Evolutionary conservation across 2,113 vertebrate species (phyloP), one percentile per base, ranked within the genome.

Genomic region (Mesoclemmys tuberculata): DNA sequence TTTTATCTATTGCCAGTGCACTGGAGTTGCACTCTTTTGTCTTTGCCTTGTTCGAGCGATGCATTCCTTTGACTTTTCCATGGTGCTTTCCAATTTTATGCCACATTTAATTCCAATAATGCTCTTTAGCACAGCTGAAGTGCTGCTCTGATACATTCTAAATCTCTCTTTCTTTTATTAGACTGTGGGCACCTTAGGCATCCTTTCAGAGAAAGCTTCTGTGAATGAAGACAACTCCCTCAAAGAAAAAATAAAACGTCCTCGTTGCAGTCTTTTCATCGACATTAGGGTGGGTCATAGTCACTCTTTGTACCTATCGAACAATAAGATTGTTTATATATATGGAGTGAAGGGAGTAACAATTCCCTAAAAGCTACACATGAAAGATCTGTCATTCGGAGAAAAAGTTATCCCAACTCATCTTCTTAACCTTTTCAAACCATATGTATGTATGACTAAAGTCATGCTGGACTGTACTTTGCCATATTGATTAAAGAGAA

Each of bases 151-250:
- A 87, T 61, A 51, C 58, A 8, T n/a, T 90, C 52, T 38, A 29
- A 58, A 64, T 64, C 14, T 64, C 58, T 35, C 58, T 11, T 61
- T 61, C 7, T 64, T 35, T 64, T 64, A 64, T 64, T 64, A 27
- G 29, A 29, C 29, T 49, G 68, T 0, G 0, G 29, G 12, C n/a
- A 31, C 10, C 74, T 80, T 74, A 0, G 0, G 38, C 35, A 48
- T 68, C 44, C 35, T 21, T 44, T 71, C 1, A 7, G 2, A 38
- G 82, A 38, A 93, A 79, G 1, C 41, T 5, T 9, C 80, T 80
- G 6, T 80, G 52, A 44, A 61, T 87, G 52, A 22, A 88, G 86
- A 75, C 83, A 79, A 21, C 27, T 2, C 12, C 35, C 79, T 21
- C n/a, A 88, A 38, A 90, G n/a, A 48, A 77, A 79, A 92, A 48